Evolutionary conservation across 1,140 invertebrate species (phyloP), one percentile per base, ranked within the genome.

Genomic region (Neocloeon triangulifer): DNA sequence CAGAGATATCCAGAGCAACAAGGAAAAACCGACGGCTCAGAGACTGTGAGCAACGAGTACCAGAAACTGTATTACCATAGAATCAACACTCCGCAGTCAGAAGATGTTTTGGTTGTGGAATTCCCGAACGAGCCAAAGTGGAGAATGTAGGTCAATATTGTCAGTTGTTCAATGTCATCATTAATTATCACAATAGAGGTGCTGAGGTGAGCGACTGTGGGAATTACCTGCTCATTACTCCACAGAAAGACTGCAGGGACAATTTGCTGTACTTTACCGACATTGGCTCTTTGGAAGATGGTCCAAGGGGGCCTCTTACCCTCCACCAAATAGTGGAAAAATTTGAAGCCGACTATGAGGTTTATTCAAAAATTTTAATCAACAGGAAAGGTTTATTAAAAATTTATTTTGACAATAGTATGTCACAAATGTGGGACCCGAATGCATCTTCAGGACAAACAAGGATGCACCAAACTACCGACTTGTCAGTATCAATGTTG

Each of bases 21-120:
- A 37, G 78, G 76, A 27, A 72, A 66, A 47, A 58, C 73, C 17
- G 85, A 94, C 59, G 91, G 91, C 1, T 84, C 81, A 1, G 86
- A 92, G 53, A 92, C 82, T 0, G 69, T 73, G 28, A 62, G 68
- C 35, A 85, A 79, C 50, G 59, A 75, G 47, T 69, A 91, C 58
- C 89, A 98, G 49, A 94, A 94, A 49, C 53, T 98, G 5, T 95
- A 73, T 51, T 98, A 89, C 56, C 94, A 98, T 57, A 53, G 58
- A 32, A 43, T 98, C 19, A 77, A 80, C 36, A 92, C 86, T 14
- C 56, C 70, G 12, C 89, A 94, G 49, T 61, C 67, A 3, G 69
- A 91, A 36, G 94, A 99, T 60, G 58, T 94, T 14, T 48, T 94
- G 23, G 76, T 80, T 27, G 75, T 78, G 9, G 80, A 95, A 51